Conservation (phyloP, 2,113 vertebrate genomes). For the Amblyopsis rosae region DNA sequence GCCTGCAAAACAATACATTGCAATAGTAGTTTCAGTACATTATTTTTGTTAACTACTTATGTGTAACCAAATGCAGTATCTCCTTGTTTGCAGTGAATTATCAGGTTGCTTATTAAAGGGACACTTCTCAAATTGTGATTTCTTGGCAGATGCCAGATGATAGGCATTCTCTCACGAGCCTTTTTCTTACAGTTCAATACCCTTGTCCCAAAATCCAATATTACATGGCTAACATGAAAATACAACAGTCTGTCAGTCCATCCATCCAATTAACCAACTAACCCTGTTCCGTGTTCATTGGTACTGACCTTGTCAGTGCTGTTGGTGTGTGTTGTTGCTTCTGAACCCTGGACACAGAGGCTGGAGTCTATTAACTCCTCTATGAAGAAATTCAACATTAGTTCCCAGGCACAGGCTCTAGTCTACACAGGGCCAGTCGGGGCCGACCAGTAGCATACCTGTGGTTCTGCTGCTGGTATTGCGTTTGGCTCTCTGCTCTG, state of each 20-base stretch:
- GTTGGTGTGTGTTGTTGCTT: constrained; percentile 64
- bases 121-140: too few relatives aligned
- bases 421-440: not conserved
- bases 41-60: constrained; percentile 5
- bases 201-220: constrained; percentile 28
- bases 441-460: constrained; percentile 47
- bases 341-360: constrained; percentile 71
- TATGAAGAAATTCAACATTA: constrained; percentile 44
- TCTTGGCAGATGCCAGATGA: not conserved
- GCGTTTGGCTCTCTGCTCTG: constrained; percentile 58
- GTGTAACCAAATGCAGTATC: not conserved
- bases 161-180: constrained; percentile 30
- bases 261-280: constrained; percentile 28
- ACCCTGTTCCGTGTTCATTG: not conserved
- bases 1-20: constrained; percentile 58
- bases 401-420: not conserved
- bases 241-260: not conserved
- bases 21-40: not conserved
- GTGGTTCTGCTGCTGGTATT: constrained; percentile 64
- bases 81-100: not conserved
- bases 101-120: too few relatives aligned
- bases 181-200: constrained; percentile 34
- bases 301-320: constrained; percentile 76
- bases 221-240: too few relatives aligned
- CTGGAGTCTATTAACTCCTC: constrained; percentile 72